Evolutionary conservation across 2,113 vertebrate species (phyloP).

Genomic region (Garra rufa): DNA sequence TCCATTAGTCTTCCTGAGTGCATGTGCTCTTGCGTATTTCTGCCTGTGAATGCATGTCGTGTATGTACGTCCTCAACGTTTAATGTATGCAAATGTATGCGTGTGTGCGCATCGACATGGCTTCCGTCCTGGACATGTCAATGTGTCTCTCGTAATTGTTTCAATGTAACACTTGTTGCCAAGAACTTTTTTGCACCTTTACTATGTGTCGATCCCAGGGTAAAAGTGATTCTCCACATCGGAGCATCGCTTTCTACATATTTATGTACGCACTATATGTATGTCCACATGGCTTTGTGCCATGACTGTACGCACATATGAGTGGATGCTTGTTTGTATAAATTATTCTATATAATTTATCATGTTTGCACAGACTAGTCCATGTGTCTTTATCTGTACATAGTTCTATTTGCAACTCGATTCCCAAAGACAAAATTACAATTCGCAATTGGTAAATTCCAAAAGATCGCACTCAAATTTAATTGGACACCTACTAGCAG

Average conservation of each 20-base stretch:
- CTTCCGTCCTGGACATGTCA: slow-evolving; percentile 26
- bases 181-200: slow-evolving; percentile 45
- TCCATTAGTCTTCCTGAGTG: background rate
- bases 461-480: slow-evolving; percentile 48
- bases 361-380: slow-evolving; percentile 66
- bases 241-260: slow-evolving; percentile 53
- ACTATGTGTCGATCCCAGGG: slow-evolving; percentile 35
- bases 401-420: slow-evolving; percentile 59
- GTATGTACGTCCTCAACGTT: background rate
- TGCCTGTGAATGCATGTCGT: slow-evolving; percentile 36
- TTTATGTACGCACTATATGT: slow-evolving; percentile 55
- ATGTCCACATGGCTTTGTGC: slow-evolving; percentile 45
- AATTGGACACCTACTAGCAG: slow-evolving; percentile 58
- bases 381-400: slow-evolving; percentile 72
- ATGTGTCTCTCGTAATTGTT: slow-evolving; percentile 40
- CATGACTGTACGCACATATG: slow-evolving; percentile 54
- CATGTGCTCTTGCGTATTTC: slow-evolving; percentile 26
- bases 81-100: slow-evolving; percentile 22
- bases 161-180: slow-evolving; percentile 47
- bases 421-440: slow-evolving; percentile 33
- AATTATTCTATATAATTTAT: slow-evolving; percentile 69
- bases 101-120: slow-evolving; percentile 43
- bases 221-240: slow-evolving; percentile 59
- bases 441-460: slow-evolving; percentile 52
- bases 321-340: slow-evolving; percentile 63